phyloP scores from a whole-genome alignment of 2,888 invertebrate genomes.

The Pyrocoelia pectoralis region DNA sequence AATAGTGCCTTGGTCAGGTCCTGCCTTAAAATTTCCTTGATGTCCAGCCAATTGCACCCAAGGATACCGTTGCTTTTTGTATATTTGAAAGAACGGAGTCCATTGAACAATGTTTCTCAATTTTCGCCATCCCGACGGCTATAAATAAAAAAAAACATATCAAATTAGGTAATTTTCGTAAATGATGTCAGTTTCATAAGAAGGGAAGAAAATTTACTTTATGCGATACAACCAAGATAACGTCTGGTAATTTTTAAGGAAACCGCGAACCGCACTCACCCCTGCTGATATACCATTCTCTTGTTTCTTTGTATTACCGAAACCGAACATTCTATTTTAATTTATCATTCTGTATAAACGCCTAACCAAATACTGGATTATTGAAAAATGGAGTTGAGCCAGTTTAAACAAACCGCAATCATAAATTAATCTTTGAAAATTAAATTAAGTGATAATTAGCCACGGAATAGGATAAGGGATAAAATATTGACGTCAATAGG shows the following conservation, averaged over 20 bases:
- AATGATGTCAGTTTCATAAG: background rate
- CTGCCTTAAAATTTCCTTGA: constrained; percentile 94
- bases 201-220: background rate
- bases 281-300: background rate
- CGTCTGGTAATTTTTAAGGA: background rate
- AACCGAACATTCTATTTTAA: constrained; percentile 7
- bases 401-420: constrained; percentile 10
- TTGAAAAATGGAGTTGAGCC: constrained; percentile 2
- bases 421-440: constrained; percentile 8
- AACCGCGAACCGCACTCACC: constrained; percentile 5
- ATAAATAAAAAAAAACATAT: constrained; percentile 56
- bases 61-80: constrained; percentile 94
- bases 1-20: constrained; percentile 92
- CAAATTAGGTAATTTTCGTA: background rate
- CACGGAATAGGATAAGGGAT: constrained; percentile 22
- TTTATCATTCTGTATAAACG: background rate
- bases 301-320: background rate
- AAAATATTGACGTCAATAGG: constrained; percentile 24
- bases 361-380: background rate
- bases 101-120: constrained; percentile 93
- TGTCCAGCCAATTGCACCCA: constrained; percentile 97
- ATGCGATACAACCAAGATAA: background rate
- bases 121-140: constrained; percentile 95
- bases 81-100: constrained; percentile 97
- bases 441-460: constrained; percentile 17